Evolutionary conservation across 2,113 vertebrate genomes (phyloP), one percentile per base, ranked within the genome.

Genomic region (mouse (Mus musculus)): DNA sequence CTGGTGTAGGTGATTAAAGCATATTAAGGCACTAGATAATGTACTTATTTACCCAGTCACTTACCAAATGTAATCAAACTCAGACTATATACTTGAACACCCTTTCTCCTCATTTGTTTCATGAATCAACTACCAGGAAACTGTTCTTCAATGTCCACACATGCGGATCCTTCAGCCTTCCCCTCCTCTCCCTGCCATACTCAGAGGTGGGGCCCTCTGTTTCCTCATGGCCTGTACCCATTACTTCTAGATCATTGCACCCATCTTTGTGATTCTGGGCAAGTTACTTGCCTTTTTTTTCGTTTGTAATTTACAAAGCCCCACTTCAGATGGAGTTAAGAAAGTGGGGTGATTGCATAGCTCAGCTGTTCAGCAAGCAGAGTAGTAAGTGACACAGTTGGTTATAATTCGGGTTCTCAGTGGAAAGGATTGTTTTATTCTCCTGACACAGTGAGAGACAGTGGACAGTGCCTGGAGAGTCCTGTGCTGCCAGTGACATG

Each of bases 121-220:
- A 19, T 28, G 1, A 26, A 63, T 28, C 65, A 73, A 17, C 22
- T 9, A 49, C 63, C 54, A 71, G 9, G 69, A 80, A 78, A 61
- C 28, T 4, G n/a, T 24, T n/a, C 67, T 93, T 54, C 11, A 77
- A 52, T 3, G 5, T 75, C 42, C 5, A 7, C 36, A 7, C 20
- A 10, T 65, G 4, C 6, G 28, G 49, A 65, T 30, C 30, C 14
- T 46, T 69, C 16, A 9, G 20, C 2, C 12, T 33, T 1, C 0
- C 65, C 9, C 13, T 4, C 16, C 11, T 8, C 17, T 30, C 9
- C 2, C 2, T 3, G 7, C 2, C 49, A 36, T 4, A 1, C 1
- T 30, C 0, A 14, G 17, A 33, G 63, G 42, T 6, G 82, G 54
- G 12, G 30, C 36, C n/a, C 69, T 76, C 33, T 22, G 3, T 52